phyloP scores from a whole-genome alignment of 2,888 invertebrate genomes.

The Cetonia aurata region DNA sequence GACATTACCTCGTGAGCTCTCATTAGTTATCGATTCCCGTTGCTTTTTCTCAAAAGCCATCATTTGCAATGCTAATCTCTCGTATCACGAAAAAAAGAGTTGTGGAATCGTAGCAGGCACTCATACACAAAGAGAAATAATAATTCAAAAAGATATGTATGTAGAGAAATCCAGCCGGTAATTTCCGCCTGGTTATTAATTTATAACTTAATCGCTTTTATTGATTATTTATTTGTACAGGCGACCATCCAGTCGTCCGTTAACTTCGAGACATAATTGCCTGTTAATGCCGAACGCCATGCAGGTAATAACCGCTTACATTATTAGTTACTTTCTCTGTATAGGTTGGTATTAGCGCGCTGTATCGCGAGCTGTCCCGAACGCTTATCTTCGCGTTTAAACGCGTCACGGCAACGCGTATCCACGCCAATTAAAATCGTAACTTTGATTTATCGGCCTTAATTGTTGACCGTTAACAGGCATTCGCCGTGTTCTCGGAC shows the following conservation, averaged over 20 bases:
- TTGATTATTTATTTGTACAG: conserved; percentile 36
- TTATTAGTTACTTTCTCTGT: not conserved
- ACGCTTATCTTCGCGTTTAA: conserved; percentile 22
- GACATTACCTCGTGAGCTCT: not conserved
- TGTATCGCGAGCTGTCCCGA: too few relatives aligned
- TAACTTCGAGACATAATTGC: too few relatives aligned
- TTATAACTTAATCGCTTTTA: conserved; percentile 37
- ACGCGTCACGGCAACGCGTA: not conserved
- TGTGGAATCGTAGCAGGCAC: too few relatives aligned
- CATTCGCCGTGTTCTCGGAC: conserved; percentile 20
- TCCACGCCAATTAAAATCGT: conserved; percentile 31
- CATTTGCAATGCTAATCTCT: too few relatives aligned
- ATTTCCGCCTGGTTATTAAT: conserved; percentile 1
- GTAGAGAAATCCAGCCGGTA: too few relatives aligned
- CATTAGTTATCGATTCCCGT: too few relatives aligned
- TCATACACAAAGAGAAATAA: too few relatives aligned
- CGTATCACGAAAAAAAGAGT: too few relatives aligned
- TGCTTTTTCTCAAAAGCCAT: too few relatives aligned
- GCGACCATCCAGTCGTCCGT: not conserved
- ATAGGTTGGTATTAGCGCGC: not conserved
- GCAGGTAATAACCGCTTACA: too few relatives aligned
- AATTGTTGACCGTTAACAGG: conserved; percentile 40
- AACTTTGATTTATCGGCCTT: conserved; percentile 35
- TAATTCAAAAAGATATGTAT: too few relatives aligned
- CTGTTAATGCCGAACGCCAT: not conserved